A percentile compares a stretch with the other conserved stretches of the same genome.
phyloP scores from a whole-genome alignment of 1,140 invertebrate genomes.

The Drosophila biarmipes region DNA sequence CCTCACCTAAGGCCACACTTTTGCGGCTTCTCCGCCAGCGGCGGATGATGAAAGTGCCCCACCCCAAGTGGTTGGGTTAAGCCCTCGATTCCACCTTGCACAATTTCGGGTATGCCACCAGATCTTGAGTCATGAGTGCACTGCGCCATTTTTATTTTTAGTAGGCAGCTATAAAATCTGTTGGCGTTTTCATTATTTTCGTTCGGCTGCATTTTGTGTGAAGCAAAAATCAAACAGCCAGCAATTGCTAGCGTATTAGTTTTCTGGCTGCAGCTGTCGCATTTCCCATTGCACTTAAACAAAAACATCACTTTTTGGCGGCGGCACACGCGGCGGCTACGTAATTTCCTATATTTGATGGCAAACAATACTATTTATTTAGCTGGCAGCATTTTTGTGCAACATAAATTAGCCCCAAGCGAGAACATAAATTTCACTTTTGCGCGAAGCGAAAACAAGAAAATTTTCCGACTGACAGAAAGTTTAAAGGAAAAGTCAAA shows the following conservation, averaged over 20 bases:
- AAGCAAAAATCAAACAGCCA: conserved; percentile 26
- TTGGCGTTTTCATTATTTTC: conserved; percentile 21
- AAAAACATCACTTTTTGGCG: conserved; percentile 22
- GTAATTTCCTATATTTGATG: conserved; percentile 63
- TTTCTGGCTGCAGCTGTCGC: conserved; percentile 67
- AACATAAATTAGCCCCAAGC: conserved; percentile 48
- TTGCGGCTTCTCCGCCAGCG: conserved; percentile 50
- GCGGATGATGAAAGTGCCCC: conserved; percentile 36
- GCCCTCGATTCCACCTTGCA: conserved; percentile 9
- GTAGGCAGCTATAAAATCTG: conserved; percentile 60
- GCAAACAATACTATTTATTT: conserved; percentile 34
- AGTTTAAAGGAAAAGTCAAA: conserved; percentile 21
- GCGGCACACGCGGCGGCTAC: conserved; percentile 63
- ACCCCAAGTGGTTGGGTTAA: neutral
- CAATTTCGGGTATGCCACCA: conserved; percentile 12
- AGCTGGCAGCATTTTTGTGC: conserved; percentile 16
- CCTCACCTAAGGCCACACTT: conserved; percentile 63
- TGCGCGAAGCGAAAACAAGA: conserved; percentile 27
- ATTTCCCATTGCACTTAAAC: conserved; percentile 42
- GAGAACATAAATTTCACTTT: conserved; percentile 59
- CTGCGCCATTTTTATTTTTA: conserved; percentile 69
- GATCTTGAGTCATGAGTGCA: conserved; percentile 30
- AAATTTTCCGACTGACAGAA: conserved; percentile 33
- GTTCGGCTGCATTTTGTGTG: neutral
- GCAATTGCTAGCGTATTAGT: conserved; percentile 63